Evolutionary conservation across 2,797 vertebrate genomes (phyloP).

Genomic region (Tauraco hartlaubi): DNA sequence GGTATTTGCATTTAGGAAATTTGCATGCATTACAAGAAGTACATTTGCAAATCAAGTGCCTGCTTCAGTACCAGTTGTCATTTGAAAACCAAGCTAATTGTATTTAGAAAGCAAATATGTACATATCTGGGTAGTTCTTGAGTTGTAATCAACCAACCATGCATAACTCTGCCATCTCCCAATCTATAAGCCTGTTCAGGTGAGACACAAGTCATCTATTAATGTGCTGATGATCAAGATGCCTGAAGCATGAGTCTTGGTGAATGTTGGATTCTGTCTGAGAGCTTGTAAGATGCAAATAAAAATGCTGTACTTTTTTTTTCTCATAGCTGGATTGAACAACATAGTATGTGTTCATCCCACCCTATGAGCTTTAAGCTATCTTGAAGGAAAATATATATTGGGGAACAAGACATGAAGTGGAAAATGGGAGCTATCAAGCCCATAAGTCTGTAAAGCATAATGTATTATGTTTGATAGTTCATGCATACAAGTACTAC

Average conservation of each 20-base stretch:
- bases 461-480: not conserved
- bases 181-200: not conserved
- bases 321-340: not conserved
- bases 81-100: not conserved
- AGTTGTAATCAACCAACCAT: not conserved
- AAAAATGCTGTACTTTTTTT: not conserved
- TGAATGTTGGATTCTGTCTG: not conserved
- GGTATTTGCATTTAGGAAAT: not conserved
- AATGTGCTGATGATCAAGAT: not conserved
- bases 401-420: not conserved
- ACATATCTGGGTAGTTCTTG: not conserved
- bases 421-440: not conserved
- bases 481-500: not conserved
- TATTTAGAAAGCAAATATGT: not conserved
- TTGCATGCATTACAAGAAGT: not conserved
- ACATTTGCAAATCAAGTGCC: not conserved
- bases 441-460: not conserved
- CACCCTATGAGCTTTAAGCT: not conserved
- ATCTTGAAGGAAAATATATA: not conserved
- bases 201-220: not conserved
- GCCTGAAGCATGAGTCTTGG: not conserved
- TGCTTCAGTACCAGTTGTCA: not conserved
- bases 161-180: not conserved
- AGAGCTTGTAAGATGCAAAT: not conserved
- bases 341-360: not conserved